phyloP scores from a whole-genome alignment of 2,113 vertebrate species.

The Corydoras sp. region DNA sequence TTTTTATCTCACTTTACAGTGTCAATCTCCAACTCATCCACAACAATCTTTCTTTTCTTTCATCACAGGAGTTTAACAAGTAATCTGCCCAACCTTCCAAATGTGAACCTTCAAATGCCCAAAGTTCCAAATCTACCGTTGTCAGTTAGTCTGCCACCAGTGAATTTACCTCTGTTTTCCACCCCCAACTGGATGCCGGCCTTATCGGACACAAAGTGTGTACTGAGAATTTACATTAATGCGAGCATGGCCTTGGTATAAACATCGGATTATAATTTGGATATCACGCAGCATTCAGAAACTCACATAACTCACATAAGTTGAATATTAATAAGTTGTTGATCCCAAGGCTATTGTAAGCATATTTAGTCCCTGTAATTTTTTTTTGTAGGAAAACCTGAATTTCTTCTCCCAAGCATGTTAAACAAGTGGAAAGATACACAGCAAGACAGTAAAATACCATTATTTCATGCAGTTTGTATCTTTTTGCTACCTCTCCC shows the following conservation, averaged over 20 bases:
- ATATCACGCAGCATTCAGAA: too few species aligned
- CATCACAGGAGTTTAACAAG: slow-evolving; percentile 92
- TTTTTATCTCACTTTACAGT: slow-evolving; percentile 61
- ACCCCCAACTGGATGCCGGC: slow-evolving; percentile 89
- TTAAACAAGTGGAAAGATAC: slow-evolving; percentile 78
- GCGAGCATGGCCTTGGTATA: slow-evolving; percentile 80
- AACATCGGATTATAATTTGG: slow-evolving; percentile 48
- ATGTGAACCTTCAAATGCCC: slow-evolving; percentile 84
- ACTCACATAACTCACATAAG: neutral
- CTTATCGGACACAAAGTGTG: slow-evolving; percentile 92
- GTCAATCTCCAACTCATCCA: slow-evolving; percentile 34
- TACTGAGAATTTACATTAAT: slow-evolving; percentile 78
- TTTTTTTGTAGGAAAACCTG: too few species aligned
- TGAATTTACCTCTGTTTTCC: slow-evolving; percentile 92
- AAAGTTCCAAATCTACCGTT: slow-evolving; percentile 73
- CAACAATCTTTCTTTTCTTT: slow-evolving; percentile 81
- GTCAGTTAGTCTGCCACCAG: slow-evolving; percentile 89
- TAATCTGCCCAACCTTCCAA: slow-evolving; percentile 91
- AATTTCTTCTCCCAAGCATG: slow-evolving; percentile 68
- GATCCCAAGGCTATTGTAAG: slow-evolving; percentile 74
- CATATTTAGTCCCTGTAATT: slow-evolving; percentile 51
- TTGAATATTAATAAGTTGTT: slow-evolving; percentile 57
- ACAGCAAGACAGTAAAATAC: slow-evolving; percentile 36
- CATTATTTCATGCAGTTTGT: slow-evolving; percentile 43
- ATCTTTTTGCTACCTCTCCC: slow-evolving; percentile 70